Evolutionary conservation across 92 coral and sea anemone genomes (phyloP).

Genomic region (Metridium senile): DNA sequence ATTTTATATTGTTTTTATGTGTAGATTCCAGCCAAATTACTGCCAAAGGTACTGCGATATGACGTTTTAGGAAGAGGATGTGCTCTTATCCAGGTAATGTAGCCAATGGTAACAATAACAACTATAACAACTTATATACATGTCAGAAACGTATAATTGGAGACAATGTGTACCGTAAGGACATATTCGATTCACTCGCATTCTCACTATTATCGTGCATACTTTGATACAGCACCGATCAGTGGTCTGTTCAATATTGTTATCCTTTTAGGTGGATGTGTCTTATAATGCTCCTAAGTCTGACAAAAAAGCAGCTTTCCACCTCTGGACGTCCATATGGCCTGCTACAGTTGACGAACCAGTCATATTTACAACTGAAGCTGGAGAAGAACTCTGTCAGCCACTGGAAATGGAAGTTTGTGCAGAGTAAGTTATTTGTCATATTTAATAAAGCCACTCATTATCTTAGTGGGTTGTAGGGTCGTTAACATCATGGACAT

Average conservation of each 20-base stretch:
- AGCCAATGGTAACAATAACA: too few relatives aligned
- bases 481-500: too few relatives aligned
- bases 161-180: too few relatives aligned
- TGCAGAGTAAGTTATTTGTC: conserved; percentile 71
- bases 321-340: not conserved
- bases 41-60: conserved; percentile 49
- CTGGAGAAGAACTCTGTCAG: conserved; percentile 69
- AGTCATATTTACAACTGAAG: conserved; percentile 27
- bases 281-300: conserved; percentile 63
- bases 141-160: too few relatives aligned
- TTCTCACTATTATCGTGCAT: too few relatives aligned
- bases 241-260: too few relatives aligned
- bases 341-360: not conserved
- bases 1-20: too few relatives aligned
- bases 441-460: not conserved
- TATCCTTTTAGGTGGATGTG: conserved; percentile 69
- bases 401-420: conserved; percentile 75
- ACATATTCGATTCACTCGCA: too few relatives aligned
- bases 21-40: conserved; percentile 61
- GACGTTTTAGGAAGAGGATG: conserved; percentile 71
- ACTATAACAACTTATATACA: too few relatives aligned
- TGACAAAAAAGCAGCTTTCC: not conserved
- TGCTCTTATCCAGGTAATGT: conserved; percentile 79
- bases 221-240: too few relatives aligned
- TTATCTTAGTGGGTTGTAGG: too few relatives aligned